Conservation (phyloP, 2,113 vertebrate species). For the Gymnocephalus cernua region DNA sequence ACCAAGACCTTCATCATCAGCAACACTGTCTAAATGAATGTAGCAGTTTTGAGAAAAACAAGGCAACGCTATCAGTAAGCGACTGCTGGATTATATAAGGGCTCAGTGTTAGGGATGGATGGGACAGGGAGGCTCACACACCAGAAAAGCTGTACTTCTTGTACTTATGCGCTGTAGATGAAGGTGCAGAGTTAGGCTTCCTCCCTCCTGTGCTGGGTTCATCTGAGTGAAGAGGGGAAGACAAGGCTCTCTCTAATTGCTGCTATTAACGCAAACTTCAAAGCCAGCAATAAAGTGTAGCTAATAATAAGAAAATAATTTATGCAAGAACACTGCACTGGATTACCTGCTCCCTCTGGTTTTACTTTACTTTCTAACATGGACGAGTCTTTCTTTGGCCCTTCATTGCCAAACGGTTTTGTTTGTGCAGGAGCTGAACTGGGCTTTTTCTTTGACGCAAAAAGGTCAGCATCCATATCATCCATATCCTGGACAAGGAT, state of each 20-base stretch:
- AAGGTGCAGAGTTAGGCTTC: conserved; percentile 74
- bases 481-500: conserved; percentile 84
- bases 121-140: conserved; percentile 52
- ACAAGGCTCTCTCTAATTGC: conserved; percentile 22
- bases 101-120: no score
- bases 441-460: conserved; percentile 82
- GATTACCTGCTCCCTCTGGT: conserved; percentile 61
- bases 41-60: conserved; percentile 47
- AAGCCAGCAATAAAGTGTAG: conserved; percentile 18
- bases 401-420: conserved; percentile 64
- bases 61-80: conserved; percentile 10
- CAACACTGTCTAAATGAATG: conserved; percentile 65
- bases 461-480: conserved; percentile 88
- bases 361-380: conserved; percentile 29
- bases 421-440: conserved; percentile 71
- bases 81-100: neutral
- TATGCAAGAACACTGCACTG: conserved; percentile 15
- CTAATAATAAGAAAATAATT: conserved; percentile 44
- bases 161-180: conserved; percentile 63
- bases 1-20: conserved; percentile 42
- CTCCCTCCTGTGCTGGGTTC: conserved; percentile 54
- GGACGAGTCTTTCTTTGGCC: conserved; percentile 45
- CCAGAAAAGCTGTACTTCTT: conserved; percentile 87
- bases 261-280: conserved; percentile 40
- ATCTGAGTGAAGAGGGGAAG: conserved; percentile 61